Evolutionary conservation across 2,797 vertebrate species (phyloP), one percentile per base, ranked within the genome.

Genomic region (Coregonus sp.): DNA sequence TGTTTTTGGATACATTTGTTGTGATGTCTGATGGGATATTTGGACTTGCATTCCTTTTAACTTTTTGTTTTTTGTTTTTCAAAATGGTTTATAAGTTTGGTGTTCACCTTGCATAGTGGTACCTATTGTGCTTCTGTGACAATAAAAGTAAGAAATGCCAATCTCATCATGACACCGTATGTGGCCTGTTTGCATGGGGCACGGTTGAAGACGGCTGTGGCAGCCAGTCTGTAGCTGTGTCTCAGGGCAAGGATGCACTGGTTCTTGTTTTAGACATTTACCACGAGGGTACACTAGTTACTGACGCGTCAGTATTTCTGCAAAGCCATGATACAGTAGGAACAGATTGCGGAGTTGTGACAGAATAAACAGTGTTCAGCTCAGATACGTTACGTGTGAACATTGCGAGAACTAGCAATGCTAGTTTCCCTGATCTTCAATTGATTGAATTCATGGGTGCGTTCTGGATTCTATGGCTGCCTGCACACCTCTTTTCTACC

Each of bases 121-220:
- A 92, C 92, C 88, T 92, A 85, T 90, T 93, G 93, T 94, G 92
- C 90, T 91, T 95, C 93, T 94, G 93, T 94, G 89, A 94, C 94
- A 94, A 94, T 93, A 92, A 94, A 95, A 92, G 73, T 75, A 78
- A 80, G 77, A 52, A 68, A 37, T 61, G 11, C 52, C 50, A 20
- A 35, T 63, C 14, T 68, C 71, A 15, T n/a, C 37, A 47, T 47
- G 40, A 47, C 37, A 40, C 40, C 2, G 40, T 3, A 11, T 12
- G 40, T 47, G 40, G 40, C 9, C 9, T 12, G 40, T 47, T 47
- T 47, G 11, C 40, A 3, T 47, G 40, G 40, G 2, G 9, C 40
- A 2, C 40, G 2, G 40, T 47, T 47, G 9, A 12, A 47, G 40
- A 47, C 40, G 9, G 0, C 40, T 47, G 40, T 11, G 40, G 40